phyloP scores from a whole-genome alignment of 2,113 vertebrate genomes.

The Sinocyclocheilus maitianheensis region DNA sequence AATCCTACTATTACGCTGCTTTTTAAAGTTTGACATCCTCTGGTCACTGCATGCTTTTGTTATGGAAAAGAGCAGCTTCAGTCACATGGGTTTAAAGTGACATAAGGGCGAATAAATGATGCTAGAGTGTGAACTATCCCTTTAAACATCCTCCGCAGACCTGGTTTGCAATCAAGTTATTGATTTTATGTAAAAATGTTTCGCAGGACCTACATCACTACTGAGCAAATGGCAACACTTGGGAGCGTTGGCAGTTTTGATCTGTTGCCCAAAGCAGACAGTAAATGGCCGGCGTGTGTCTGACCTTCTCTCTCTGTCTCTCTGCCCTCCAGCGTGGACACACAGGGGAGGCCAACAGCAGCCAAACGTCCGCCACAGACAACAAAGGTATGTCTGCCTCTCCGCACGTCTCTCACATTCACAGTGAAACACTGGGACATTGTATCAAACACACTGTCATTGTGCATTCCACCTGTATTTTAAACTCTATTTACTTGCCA shows the following conservation, averaged over 20 bases:
- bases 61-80: not conserved
- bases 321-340: constrained; percentile 50
- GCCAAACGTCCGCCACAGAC: constrained; percentile 51
- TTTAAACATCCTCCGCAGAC: not conserved
- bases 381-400: constrained; percentile 59
- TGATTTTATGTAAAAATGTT: constrained; percentile 17
- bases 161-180: constrained; percentile 3
- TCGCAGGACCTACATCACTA: not conserved
- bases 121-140: not conserved
- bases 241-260: not conserved
- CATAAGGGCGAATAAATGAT: not conserved
- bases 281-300: not conserved
- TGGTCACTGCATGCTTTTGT: not conserved
- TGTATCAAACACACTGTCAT: not conserved
- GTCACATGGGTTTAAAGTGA: not conserved
- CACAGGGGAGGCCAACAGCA: constrained; percentile 56
- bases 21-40: not conserved
- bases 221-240: constrained; percentile 4
- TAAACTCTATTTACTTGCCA: not conserved
- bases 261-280: constrained; percentile 4
- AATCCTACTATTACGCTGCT: not conserved
- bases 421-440: not conserved
- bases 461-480: not conserved
- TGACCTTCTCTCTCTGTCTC: constrained; percentile 18
- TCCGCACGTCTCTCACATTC: not conserved